Evolutionary conservation across 2,113 vertebrate species (phyloP).

Genomic region (Dryoscopus gambensis): DNA sequence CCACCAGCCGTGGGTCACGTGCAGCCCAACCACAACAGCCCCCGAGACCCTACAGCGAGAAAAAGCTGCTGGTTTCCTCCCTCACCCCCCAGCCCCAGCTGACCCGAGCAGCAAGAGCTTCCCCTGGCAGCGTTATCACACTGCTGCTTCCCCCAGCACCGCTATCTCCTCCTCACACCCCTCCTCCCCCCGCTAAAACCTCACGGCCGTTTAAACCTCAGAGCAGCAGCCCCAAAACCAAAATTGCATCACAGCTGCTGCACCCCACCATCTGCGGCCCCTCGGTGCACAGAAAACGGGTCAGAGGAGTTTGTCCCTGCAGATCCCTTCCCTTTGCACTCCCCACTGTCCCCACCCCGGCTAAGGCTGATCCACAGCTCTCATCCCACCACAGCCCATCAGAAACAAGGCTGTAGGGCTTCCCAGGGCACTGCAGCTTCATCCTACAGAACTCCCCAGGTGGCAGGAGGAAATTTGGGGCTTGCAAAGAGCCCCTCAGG

Average conservation of each 20-base stretch:
- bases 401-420: not conserved
- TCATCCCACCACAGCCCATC: not conserved
- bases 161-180: not conserved
- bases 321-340: not conserved
- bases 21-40: not conserved
- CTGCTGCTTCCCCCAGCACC: not conserved
- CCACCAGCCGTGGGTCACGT: rapidly evolving
- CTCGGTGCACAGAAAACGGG: not conserved
- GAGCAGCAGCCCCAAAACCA: not conserved
- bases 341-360: rapidly evolving
- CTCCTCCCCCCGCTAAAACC: not conserved
- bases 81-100: not conserved
- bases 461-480: not conserved
- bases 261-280: not conserved
- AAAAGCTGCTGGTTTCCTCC: not conserved
- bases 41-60: rapidly evolving
- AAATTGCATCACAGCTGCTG: not conserved
- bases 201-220: rapidly evolving
- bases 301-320: not conserved
- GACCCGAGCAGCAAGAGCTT: rapidly evolving
- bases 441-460: not conserved
- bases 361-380: not conserved
- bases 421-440: not conserved
- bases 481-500: not conserved
- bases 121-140: rapidly evolving